Evolutionary conservation across 2,113 vertebrate species (phyloP), one percentile per base, ranked within the genome.

Genomic region (Odobenus rosmarus): DNA sequence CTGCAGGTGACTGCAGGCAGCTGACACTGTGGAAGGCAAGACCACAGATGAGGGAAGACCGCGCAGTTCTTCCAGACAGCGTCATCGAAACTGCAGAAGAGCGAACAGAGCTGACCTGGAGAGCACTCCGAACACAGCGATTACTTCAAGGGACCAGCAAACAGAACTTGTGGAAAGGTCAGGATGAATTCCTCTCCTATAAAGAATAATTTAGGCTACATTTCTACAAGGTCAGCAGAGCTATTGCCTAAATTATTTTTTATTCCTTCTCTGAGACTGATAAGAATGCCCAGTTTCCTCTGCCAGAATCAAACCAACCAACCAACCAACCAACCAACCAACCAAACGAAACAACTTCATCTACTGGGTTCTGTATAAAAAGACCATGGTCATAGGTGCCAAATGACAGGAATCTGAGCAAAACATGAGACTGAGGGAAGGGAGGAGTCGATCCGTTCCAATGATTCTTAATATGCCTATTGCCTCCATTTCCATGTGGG

Each of bases 41-140:
- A 33, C 49, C 18, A 21, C 16, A 10, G 49, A 5, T 33, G 53
- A 53, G 76, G 49, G 76, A 49, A n/a, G 28, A 19, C 24, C 10
- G 1, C 31, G n/a, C 1, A 4, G 31, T 46, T 61, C 42, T 23
- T 57, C 36, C 3, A 42, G 14, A 24, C 11, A 21, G 24, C 4
- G 1, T 42, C 42, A 3, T 1, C 9, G 13, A 79, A 77, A 57
- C 12, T 11, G 3, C 1, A 8, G 12, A 24, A 7, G 3, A 5
- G 5, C 19, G 28, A 24, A 5, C 0, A 24, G 71, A 55, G 26
- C 28, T 26, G n/a, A 23, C 15, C 18, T 19, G 0, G 7, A 36
- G 55, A 82, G 64, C 33, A 4, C 3, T n/a, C 9, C 16, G 62
- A 89, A 4, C 16, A 19, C 36, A 5, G 2, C 0, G 1, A 67